Percentiles rank a stretch among this genome's conserved stretches.
phyloP scores from a whole-genome alignment of 2,888 invertebrate genomes.

The Metacarcinus magister region DNA sequence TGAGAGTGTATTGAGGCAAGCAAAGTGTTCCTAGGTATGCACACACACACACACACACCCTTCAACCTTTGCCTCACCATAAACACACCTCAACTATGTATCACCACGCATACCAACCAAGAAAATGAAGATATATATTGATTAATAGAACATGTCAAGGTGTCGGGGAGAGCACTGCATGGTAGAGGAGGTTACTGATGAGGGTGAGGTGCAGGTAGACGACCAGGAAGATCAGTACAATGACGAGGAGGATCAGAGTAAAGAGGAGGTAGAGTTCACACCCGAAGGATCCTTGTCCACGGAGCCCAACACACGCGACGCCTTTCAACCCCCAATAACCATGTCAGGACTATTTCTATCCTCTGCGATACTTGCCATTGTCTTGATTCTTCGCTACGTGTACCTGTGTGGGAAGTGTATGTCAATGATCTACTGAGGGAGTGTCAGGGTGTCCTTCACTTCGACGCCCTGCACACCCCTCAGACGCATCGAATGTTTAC shows the following conservation, averaged over 20 bases:
- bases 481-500: neutral
- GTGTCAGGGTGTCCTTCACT: neutral
- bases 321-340: too few species aligned
- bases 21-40: too few species aligned
- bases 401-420: neutral
- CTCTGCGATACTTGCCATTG: neutral
- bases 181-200: neutral
- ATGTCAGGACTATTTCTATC: neutral
- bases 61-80: neutral
- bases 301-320: neutral
- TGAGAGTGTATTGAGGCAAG: too few species aligned
- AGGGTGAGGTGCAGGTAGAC: neutral
- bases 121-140: neutral
- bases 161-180: neutral
- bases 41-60: too few species aligned
- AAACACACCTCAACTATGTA: neutral
- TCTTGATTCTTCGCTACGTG: neutral
- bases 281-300: neutral
- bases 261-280: neutral
- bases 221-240: neutral
- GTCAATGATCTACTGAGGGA: neutral
- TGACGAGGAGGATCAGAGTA: neutral
- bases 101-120: neutral
- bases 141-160: neutral
- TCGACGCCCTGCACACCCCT: neutral